A percentile compares a stretch with the other conserved stretches of the same genome.
These are phyloP conservation scores for Piscicola geometra DNA, from an alignment of 2,888 invertebrate genomes.

Conservation along the genomic window DNA sequence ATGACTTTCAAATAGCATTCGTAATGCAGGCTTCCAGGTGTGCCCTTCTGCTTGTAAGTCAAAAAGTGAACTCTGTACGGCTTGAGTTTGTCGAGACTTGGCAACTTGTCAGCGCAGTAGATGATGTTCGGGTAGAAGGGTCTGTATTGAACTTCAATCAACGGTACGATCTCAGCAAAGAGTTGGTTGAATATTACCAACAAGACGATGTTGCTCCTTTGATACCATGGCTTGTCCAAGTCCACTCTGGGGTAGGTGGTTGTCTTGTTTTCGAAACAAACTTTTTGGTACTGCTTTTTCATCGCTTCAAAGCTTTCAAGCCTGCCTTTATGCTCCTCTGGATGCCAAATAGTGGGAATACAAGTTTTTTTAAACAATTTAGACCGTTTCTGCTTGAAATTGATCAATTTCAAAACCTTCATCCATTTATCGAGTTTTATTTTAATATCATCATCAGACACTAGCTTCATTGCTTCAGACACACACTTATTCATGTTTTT, in stretches of 20 bases:
- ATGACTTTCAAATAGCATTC: not conserved
- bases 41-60: not conserved
- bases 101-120: not conserved
- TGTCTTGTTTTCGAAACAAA: not conserved
- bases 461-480: not conserved
- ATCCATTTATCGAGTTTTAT: not conserved
- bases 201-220: not conserved
- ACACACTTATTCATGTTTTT: not conserved
- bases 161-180: not conserved
- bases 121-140: slow-evolving; percentile 6
- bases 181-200: not conserved
- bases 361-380: not conserved
- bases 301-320: not conserved
- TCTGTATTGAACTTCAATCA: not conserved
- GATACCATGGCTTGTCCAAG: not conserved
- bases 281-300: not conserved
- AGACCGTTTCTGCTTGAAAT: not conserved
- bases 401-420: not conserved
- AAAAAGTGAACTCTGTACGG: not conserved
- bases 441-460: not conserved
- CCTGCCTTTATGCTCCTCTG: not conserved
- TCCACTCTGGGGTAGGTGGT: not conserved
- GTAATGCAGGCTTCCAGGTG: not conserved
- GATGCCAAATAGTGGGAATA: not conserved
- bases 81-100: not conserved